Evolutionary conservation across 2,888 invertebrate genomes (phyloP).

Genomic region (Chrysodeixis includens): DNA sequence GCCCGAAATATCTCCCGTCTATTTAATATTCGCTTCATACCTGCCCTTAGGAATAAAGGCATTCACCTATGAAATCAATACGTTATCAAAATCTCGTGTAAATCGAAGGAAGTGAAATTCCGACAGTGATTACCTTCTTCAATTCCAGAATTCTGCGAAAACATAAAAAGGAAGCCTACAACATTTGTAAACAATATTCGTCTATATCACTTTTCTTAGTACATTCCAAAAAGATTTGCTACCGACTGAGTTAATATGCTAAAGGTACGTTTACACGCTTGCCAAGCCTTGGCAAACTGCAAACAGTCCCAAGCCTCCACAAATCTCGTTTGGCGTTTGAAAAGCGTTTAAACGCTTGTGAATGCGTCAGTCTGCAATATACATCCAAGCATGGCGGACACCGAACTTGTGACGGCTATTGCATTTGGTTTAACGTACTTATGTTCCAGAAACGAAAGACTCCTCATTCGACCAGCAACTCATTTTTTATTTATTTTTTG

Average conservation of each 20-base stretch:
- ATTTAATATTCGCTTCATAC: neutral
- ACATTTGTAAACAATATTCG: neutral
- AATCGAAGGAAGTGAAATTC: neutral
- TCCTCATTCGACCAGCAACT: too few relatives aligned
- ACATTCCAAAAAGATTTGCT: neutral
- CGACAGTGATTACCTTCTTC: neutral
- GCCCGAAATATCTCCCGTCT: neutral
- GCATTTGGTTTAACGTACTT: too few relatives aligned
- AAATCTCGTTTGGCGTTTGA: too few relatives aligned
- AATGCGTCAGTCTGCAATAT: too few relatives aligned
- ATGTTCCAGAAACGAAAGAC: too few relatives aligned
- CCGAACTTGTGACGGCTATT: too few relatives aligned
- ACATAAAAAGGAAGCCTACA: neutral
- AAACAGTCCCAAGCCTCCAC: too few relatives aligned
- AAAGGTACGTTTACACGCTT: too few relatives aligned
- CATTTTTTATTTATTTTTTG: too few relatives aligned
- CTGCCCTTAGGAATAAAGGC: neutral
- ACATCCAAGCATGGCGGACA: too few relatives aligned
- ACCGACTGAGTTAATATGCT: neutral
- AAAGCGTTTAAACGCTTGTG: too few relatives aligned
- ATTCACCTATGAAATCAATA: constrained; percentile 23
- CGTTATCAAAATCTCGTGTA: constrained; percentile 11
- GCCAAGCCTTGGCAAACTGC: too few relatives aligned
- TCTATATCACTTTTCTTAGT: neutral
- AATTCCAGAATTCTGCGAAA: neutral